Evolutionary conservation across 1,140 invertebrate species (phyloP).

Genomic region (Acromyrmex charruanus): DNA sequence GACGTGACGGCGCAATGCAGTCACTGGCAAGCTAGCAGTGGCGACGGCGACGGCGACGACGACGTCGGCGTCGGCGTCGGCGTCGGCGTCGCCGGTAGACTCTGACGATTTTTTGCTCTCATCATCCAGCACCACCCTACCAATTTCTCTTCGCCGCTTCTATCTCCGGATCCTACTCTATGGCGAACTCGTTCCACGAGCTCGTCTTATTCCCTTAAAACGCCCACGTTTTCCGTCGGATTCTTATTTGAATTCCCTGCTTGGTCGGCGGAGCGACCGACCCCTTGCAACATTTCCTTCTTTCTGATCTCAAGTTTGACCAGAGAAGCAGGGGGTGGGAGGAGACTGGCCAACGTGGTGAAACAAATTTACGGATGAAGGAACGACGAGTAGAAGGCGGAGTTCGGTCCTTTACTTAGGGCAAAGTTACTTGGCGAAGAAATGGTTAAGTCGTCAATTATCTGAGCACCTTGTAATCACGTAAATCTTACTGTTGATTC

Average conservation of each 20-base stretch:
- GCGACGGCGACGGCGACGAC: constrained; percentile 11
- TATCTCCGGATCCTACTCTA: constrained; percentile 63
- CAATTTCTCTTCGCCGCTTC: constrained; percentile 72
- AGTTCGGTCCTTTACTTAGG: constrained; percentile 52
- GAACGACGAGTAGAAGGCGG: constrained; percentile 36
- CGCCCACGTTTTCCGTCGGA: constrained; percentile 61
- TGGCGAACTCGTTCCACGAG: constrained; percentile 5
- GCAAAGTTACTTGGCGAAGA: constrained; percentile 38
- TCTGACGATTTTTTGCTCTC: constrained; percentile 80
- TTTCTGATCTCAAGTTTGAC: constrained; percentile 41
- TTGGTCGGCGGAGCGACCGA: constrained; percentile 66
- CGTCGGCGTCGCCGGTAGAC: constrained; percentile 25
- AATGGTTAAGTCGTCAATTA: constrained; percentile 61
- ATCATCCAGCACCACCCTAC: constrained; percentile 69
- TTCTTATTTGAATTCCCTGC: constrained; percentile 77
- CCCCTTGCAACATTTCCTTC: background rate
- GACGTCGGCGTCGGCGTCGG: constrained; percentile 1
- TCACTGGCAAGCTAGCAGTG: constrained; percentile 69
- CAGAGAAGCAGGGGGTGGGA: constrained; percentile 1
- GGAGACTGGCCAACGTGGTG: constrained; percentile 43
- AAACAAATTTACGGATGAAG: constrained; percentile 59
- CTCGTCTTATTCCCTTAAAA: constrained; percentile 71
- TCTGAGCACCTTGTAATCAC: constrained; percentile 58
- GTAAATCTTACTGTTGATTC: constrained; percentile 51
- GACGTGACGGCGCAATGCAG: constrained; percentile 87